Evolutionary conservation across 2,888 invertebrate species (phyloP).

Genomic region (Andrena flavipes): DNA sequence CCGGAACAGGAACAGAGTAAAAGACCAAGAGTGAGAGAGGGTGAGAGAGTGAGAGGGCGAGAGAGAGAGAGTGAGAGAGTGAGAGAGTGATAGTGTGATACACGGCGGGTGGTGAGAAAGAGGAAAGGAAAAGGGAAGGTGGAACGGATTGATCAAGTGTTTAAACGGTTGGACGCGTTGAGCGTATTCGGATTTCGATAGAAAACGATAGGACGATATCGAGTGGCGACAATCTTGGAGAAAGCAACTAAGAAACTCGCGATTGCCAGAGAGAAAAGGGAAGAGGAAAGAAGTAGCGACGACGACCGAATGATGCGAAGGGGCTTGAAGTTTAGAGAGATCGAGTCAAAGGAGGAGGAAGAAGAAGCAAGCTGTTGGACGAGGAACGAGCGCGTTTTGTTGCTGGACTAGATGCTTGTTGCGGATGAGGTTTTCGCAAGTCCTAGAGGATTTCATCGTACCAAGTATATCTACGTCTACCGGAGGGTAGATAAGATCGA

Average conservation of each 20-base stretch:
- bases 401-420: background rate
- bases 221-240: too few relatives aligned
- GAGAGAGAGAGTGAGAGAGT: background rate
- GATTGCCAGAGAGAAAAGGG: too few relatives aligned
- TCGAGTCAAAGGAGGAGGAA: constrained; percentile 13
- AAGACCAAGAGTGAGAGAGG: too few relatives aligned
- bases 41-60: background rate
- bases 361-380: constrained; percentile 2
- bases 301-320: constrained; percentile 59
- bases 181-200: background rate
- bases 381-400: background rate
- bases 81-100: background rate
- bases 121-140: constrained; percentile 26
- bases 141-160: constrained; percentile 23
- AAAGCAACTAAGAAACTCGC: too few relatives aligned
- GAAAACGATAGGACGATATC: background rate
- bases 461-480: too few relatives aligned
- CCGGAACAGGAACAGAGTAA: too few relatives aligned
- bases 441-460: background rate
- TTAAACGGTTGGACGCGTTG: background rate
- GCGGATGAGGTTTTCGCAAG: background rate
- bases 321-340: constrained; percentile 20
- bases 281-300: background rate
- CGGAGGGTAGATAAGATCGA: too few relatives aligned
- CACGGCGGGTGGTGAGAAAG: constrained; percentile 3